Base-by-base conservation (phyloP, 2,888 invertebrate species). In the Papilio protenor region DNA sequence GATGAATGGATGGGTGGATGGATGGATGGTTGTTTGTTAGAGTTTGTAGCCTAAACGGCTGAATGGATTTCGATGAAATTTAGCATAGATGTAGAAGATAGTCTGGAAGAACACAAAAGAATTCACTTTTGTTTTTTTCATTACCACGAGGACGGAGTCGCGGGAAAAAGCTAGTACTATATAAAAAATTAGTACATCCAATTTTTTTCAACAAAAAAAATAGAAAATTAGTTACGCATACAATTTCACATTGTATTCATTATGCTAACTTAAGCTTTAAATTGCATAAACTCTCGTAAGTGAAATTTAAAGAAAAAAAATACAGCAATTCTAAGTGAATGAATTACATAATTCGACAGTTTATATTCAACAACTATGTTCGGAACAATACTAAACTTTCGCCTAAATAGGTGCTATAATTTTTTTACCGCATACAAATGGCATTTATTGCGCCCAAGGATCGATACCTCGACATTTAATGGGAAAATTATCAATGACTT, bases 341-440 rank as follows among this genome's bases (percentile, higher is more conserved):
- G 81, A 86, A 85, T 82, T 82, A 85, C 84, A 88, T 91, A 91
- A 92, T 91, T 85, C 77, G 33, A 84, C 87, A 86, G 86, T 92
- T 92, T 90, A 88, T 84, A 92, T 91, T 88, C 92, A 82, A 59
- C 64, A 85, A 80, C 75, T 78, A 79, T 81, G 80, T 77, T 77
- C 80, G 84, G 83, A 84, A 80, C 82, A 82, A 82, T 82, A 83
- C 73, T 79, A 83, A 82, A 90, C 92, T 92, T 92, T 92, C 92
- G 88, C 90, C 86, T 81, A 84, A 91, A 91, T 87, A 84, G 87
- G 85, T 82, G 80, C 87, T 87, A 86, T 84, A 75, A 79, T 83
- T 85, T 85, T 86, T 83, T 85, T 81, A 82, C 49, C 74, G 92
- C 86, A 92, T 92, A 91, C 91, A 91, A 92, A 92, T 90, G 84